phyloP scores from a whole-genome alignment of 2,113 vertebrate genomes.

The Malurus elegans region DNA sequence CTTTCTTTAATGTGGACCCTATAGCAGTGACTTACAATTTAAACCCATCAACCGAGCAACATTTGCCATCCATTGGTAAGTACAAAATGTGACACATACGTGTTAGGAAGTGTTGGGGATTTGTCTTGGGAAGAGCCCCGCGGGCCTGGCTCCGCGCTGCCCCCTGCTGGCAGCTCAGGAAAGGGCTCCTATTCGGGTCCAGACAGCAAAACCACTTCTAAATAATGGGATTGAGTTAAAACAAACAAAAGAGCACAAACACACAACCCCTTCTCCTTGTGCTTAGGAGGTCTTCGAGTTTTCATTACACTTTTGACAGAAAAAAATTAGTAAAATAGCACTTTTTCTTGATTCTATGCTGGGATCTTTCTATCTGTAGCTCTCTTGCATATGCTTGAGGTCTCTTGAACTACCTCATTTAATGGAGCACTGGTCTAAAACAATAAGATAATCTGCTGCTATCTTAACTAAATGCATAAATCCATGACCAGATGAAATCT shows the following conservation, averaged over 20 bases:
- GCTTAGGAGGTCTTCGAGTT: not conserved
- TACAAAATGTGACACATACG: not conserved
- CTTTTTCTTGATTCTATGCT: not conserved
- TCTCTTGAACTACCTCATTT: not conserved
- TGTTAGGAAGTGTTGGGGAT: not conserved
- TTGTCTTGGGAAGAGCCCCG: not conserved
- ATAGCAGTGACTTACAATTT: constrained; percentile 77
- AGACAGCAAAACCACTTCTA: accelerated
- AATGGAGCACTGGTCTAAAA: not conserved
- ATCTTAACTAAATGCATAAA: not conserved
- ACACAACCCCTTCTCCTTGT: not conserved
- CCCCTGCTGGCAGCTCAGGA: constrained; percentile 37
- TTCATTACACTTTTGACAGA: not conserved
- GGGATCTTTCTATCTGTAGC: not conserved
- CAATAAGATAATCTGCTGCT: not conserved
- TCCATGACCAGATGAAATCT: not conserved
- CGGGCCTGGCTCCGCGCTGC: not conserved
- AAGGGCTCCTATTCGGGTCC: not conserved
- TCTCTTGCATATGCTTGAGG: not conserved
- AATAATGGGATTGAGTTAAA: accelerated
- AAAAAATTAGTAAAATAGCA: not conserved
- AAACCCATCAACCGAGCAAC: constrained; percentile 57
- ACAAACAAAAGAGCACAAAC: not conserved
- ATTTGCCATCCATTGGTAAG: constrained; percentile 56
- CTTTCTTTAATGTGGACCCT: constrained; percentile 83